Percentiles rank a stretch among this genome's conserved stretches.
These are phyloP conservation scores for Micropoecilia bifurca DNA, from an alignment of 2,797 vertebrate species.

Conservation along the genomic window DNA sequence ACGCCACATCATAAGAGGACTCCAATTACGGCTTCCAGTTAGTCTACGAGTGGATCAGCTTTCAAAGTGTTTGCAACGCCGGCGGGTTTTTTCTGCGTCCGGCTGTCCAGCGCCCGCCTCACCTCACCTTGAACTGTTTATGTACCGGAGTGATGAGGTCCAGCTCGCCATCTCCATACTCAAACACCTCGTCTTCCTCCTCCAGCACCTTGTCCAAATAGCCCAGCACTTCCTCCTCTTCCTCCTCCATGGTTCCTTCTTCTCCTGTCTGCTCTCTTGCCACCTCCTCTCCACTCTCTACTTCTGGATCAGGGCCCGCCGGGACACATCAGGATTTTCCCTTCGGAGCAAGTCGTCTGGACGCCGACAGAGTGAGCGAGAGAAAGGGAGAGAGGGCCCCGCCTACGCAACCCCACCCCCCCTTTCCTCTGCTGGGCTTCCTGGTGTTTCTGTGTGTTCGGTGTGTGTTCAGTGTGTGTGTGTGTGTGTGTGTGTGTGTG, in stretches of 20 bases:
- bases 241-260: slow-evolving; percentile 88
- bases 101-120: slow-evolving; percentile 60
- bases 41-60: slow-evolving; percentile 37
- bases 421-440: slow-evolving; percentile 76
- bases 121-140: slow-evolving; percentile 83
- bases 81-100: slow-evolving; percentile 37
- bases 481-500: slow-evolving; percentile 12
- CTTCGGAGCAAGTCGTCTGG: slow-evolving; percentile 70
- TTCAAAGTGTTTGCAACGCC: slow-evolving; percentile 15
- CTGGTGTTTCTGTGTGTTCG: slow-evolving; percentile 61
- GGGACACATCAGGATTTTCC: slow-evolving; percentile 76
- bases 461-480: slow-evolving; percentile 22
- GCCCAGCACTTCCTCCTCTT: slow-evolving; percentile 93
- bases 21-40: slow-evolving; percentile 57
- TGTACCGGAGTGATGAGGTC: slow-evolving; percentile 75
- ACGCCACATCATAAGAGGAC: slow-evolving; percentile 43
- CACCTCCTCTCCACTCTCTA: slow-evolving; percentile 43
- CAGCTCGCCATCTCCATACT: slow-evolving; percentile 87
- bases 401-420: slow-evolving; percentile 75
- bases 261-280: slow-evolving; percentile 7
- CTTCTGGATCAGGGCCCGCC: slow-evolving; percentile 63
- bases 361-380: slow-evolving; percentile 38
- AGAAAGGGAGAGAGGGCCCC: slow-evolving; percentile 67
- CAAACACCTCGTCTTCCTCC: slow-evolving; percentile 88
- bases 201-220: slow-evolving; percentile 94